Percentiles rank a stretch among this genome's conserved stretches.
phyloP scores from a whole-genome alignment of 2,113 vertebrate species.

The Lycaon pictus region DNA sequence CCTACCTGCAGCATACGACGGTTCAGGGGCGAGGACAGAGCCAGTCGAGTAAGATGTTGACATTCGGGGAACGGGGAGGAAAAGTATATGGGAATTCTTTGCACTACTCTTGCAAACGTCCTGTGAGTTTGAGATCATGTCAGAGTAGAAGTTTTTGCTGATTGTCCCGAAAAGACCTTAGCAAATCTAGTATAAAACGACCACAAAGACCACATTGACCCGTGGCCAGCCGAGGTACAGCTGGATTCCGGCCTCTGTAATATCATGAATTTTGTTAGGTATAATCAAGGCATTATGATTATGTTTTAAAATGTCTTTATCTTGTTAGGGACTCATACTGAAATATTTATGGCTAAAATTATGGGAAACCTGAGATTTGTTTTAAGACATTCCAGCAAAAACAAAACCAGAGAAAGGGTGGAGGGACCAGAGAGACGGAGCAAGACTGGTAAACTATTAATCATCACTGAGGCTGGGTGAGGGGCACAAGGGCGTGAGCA shows the following conservation, averaged over 20 bases:
- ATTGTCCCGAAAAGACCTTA: constrained; percentile 62
- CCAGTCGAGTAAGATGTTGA: background rate
- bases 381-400: constrained; percentile 59
- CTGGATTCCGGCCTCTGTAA: background rate
- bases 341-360: constrained; percentile 59
- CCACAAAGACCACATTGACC: background rate
- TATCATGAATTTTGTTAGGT: background rate
- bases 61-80: background rate
- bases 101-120: constrained; percentile 12
- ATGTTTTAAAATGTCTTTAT: constrained; percentile 62
- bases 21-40: background rate
- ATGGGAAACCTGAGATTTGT: constrained; percentile 57
- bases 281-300: background rate
- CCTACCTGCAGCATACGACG: background rate
- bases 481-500: background rate
- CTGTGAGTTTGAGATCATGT: constrained; percentile 60
- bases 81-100: background rate
- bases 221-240: background rate
- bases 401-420: constrained; percentile 33
- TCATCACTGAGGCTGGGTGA: background rate
- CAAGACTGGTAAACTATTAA: background rate
- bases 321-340: constrained; percentile 53
- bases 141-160: background rate
- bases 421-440: constrained; percentile 19
- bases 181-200: background rate